A percentile compares a stretch with the other conserved stretches of the same genome.
phyloP scores from a whole-genome alignment of 2,113 vertebrate genomes.

The Struthio camelus region DNA sequence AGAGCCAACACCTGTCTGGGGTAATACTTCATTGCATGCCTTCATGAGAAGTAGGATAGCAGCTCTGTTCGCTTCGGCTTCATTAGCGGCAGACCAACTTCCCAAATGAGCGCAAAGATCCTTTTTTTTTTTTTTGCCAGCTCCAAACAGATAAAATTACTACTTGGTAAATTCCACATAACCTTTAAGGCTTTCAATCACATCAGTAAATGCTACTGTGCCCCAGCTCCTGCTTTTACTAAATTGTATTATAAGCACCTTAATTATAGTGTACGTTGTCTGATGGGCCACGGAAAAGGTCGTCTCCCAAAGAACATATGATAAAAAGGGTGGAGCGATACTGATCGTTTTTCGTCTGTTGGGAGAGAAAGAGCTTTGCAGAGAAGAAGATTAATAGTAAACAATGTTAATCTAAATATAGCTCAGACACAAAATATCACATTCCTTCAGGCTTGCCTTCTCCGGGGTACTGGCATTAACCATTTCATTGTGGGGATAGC shows the following conservation, averaged over 20 bases:
- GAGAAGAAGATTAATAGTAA: slow-evolving; percentile 49
- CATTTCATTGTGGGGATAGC: neutral
- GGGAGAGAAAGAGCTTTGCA: slow-evolving; percentile 37
- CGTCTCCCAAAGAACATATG: slow-evolving; percentile 1
- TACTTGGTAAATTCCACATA: slow-evolving; percentile 42
- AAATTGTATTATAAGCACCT: slow-evolving; percentile 52
- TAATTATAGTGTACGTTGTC: slow-evolving; percentile 49
- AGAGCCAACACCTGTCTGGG: neutral
- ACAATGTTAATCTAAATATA: slow-evolving; percentile 60
- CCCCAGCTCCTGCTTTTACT: slow-evolving; percentile 41
- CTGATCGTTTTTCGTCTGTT: neutral
- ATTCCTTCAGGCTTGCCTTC: slow-evolving; percentile 36
- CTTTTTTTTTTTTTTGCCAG: neutral
- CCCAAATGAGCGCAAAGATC: slow-evolving; percentile 4
- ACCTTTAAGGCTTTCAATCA: slow-evolving; percentile 53
- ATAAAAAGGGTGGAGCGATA: neutral
- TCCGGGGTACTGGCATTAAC: neutral
- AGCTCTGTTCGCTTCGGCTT: slow-evolving; percentile 1
- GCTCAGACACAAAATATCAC: slow-evolving; percentile 21
- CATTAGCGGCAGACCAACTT: slow-evolving; percentile 22
- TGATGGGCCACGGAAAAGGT: slow-evolving; percentile 44
- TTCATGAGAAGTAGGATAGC: slow-evolving; percentile 1
- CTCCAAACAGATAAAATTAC: slow-evolving; percentile 50
- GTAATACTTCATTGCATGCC: neutral
- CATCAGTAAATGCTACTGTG: slow-evolving; percentile 38